Percentiles rank a stretch among this genome's conserved stretches.
Conservation (phyloP, 2,888 invertebrate genomes). For the Eubasilissa splendida region DNA sequence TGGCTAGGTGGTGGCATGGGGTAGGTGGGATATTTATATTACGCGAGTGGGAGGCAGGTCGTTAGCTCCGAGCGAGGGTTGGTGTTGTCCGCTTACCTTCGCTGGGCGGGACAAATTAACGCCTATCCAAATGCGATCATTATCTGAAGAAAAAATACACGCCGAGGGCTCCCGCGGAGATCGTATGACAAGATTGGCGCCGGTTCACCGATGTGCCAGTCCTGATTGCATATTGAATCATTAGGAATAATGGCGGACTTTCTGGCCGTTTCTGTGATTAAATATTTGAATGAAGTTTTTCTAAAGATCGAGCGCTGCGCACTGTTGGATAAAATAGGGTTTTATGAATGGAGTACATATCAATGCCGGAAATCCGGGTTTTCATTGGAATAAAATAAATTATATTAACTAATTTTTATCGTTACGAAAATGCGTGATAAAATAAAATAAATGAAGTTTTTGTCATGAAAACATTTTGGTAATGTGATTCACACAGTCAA, state of each 20-base stretch:
- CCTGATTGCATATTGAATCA: conserved; percentile 42
- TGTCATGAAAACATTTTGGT: no score
- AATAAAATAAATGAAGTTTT: no score
- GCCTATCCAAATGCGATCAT: conserved; percentile 50
- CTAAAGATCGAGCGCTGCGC: neutral
- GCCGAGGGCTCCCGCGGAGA: conserved; percentile 35
- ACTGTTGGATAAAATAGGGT: no score
- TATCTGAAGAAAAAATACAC: conserved; percentile 51
- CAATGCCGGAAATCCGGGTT: no score
- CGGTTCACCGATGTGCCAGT: conserved; percentile 29
- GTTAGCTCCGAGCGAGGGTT: neutral
- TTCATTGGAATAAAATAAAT: no score
- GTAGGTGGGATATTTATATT: conserved; percentile 22
- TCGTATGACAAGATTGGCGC: conserved; percentile 39
- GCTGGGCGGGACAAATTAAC: conserved; percentile 37
- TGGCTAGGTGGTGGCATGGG: neutral
- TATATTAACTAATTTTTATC: no score
- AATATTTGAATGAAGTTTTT: conserved; percentile 33
- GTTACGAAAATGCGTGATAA: no score
- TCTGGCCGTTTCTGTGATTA: conserved; percentile 17
- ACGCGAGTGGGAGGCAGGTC: neutral
- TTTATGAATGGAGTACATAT: no score
- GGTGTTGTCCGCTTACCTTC: neutral
- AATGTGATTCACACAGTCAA: no score
- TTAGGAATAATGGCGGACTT: conserved; percentile 34